These are phyloP conservation scores for Raja brachyura DNA, from an alignment of 2,113 vertebrate genomes.

Conservation along the genomic window DNA sequence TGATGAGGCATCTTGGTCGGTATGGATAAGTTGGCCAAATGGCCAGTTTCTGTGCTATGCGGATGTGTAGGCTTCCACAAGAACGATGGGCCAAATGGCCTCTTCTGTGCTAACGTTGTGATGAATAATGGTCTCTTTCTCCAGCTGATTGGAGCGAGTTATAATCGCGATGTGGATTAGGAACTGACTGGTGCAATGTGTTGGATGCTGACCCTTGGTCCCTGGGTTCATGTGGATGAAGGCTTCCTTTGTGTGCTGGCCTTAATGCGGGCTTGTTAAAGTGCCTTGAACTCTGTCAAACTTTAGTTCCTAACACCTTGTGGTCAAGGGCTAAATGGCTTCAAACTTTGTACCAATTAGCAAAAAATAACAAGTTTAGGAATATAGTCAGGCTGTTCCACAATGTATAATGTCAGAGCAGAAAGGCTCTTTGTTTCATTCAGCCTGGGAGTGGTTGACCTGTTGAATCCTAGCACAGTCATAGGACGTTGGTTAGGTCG, in stretches of 20 bases:
- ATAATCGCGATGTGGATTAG: neutral
- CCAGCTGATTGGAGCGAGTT: neutral
- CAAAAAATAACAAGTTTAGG: neutral
- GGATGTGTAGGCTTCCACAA: no score
- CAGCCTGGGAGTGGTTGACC: neutral
- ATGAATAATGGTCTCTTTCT: neutral
- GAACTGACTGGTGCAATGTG: neutral
- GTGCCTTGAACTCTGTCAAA: neutral
- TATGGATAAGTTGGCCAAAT: no score
- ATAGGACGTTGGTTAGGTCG: no score
- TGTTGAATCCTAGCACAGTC: no score
- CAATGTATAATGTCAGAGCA: neutral
- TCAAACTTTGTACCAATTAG: neutral
- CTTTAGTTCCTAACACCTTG: neutral
- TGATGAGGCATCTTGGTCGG: no score
- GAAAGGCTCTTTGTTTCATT: neutral
- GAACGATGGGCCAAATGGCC: neutral
- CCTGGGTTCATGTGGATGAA: neutral
- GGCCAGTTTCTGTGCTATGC: no score
- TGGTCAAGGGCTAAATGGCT: neutral
- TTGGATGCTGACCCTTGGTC: neutral
- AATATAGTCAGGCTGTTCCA: neutral
- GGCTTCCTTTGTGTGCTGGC: neutral
- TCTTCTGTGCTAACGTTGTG: neutral
- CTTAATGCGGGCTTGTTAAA: neutral